Conservation (phyloP, 1,140 invertebrate species). For the Pinna nobilis region DNA sequence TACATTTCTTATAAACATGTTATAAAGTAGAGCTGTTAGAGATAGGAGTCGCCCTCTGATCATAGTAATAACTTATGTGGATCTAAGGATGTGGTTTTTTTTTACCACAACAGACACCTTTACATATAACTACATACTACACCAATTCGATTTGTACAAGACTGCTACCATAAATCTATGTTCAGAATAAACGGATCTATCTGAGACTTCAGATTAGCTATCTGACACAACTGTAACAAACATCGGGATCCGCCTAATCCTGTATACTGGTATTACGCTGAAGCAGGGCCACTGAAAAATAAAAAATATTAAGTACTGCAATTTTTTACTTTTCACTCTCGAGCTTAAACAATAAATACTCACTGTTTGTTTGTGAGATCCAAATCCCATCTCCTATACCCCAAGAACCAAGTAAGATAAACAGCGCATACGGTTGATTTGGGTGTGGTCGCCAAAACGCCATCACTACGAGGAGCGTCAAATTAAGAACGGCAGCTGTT, state of each 20-base stretch:
- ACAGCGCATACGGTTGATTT: constrained; percentile 39
- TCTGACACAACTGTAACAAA: no score
- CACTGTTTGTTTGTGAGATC: constrained; percentile 61
- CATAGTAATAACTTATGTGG: no score
- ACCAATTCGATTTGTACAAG: no score
- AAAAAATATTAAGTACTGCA: background rate
- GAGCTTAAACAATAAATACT: constrained; percentile 30
- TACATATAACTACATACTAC: no score
- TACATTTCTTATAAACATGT: no score
- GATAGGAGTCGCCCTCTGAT: background rate
- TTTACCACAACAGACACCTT: no score
- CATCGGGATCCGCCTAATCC: constrained; percentile 1
- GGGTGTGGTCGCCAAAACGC: constrained; percentile 54
- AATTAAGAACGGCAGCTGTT: constrained; percentile 52
- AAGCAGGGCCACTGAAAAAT: background rate
- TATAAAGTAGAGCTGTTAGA: background rate
- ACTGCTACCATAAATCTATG: no score
- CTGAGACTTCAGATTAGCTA: no score
- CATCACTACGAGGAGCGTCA: constrained; percentile 53
- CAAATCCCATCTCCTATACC: constrained; percentile 66
- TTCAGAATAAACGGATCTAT: no score
- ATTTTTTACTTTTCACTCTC: background rate
- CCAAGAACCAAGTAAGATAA: constrained; percentile 59
- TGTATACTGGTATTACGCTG: background rate
- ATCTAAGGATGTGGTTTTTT: no score